Base-by-base conservation (phyloP, 2,888 invertebrate genomes). In the Pterostichus niger region DNA sequence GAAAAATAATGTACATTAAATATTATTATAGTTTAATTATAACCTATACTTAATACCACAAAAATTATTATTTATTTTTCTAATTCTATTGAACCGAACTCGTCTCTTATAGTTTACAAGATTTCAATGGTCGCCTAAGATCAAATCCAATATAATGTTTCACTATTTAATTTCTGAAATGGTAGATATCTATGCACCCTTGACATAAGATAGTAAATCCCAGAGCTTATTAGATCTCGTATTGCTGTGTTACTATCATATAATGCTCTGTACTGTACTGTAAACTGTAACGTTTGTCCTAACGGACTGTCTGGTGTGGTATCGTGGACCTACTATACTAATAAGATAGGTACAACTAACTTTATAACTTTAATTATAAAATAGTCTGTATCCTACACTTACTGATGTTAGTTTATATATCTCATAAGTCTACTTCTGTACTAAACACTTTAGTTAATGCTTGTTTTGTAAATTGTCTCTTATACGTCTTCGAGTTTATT, bases 321-420 rank as follows among this genome's bases (percentile, higher is more conserved):
- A 68, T 52, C 68, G 68, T 80, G 80, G 80, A 80, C 80, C 68
- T 71, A 71, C 54, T 80, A 15, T 80, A 80, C 68, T 35, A 68
- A 80, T 80, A 49, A 80, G 33, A 61, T 40, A 76, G 15, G 35
- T 56, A 9, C 46, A 79, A 78, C 59, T 61, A 46, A 75, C 35
- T 64, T 59, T 59, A 15, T 54, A 31, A 59, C 59, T 59, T 11
- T 59, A 64, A 64, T 31, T 59, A 31, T 59, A 64, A 64, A 64
- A 35, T 64, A 64, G 35, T 64, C 13, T 52, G 49, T 73, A 73
- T 17, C 49, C 15, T 73, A 68, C 68, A 68, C 40, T 59, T 24
- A 31, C 59, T 24, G 24, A 59, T 64, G 35, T 13, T 64, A 35
- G 64, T 64, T 17, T 73, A 24, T 24, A 24, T 24, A 64, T 24